Evolutionary conservation across 2,797 vertebrate species (phyloP), one percentile per base, ranked within the genome.

Genomic region (Erithacus rubecula): DNA sequence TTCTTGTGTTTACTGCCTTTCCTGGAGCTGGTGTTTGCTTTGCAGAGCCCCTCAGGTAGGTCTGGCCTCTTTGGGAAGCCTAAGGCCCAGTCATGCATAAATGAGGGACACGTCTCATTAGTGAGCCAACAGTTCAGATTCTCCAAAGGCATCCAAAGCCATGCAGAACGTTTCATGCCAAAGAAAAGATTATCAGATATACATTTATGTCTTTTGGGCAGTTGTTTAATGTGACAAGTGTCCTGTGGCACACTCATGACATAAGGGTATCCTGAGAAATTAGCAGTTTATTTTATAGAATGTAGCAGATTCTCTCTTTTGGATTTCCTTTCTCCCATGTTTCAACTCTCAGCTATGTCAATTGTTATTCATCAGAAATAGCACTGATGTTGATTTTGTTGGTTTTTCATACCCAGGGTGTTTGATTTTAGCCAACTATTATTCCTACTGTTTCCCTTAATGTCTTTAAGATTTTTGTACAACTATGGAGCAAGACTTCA

Each of bases 1-100:
- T 88, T 90, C 74, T 13, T 1, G 0, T 93, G 82, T 83, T 94
- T 91, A 88, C 82, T 89, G 84, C 79, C 76, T 86, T 63, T 34
- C 24, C 70, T 83, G 92, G 36, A 81, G 72, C 76, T 83, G 62
- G 5, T 83, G 76, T 93, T 95, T 88, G 87, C 83, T 91, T 88
- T 96, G 76, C 82, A 85, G 75, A 89, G 92, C 72, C 79, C 51
- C 47, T 20, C 91, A 83, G 89, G 90, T 71, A 55, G 44, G 22
- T 92, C 77, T 41, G 68, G 39, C 62, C 53, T 60, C 83, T 58
- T 20, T 23, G 43, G 71, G 75, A 78, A 80, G 23, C 30, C 71
- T 69, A 16, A 13, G 30, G n/a, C 36, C 46, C 49, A 94, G 65
- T 44, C 69, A 30, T 29, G 65, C 6, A 0, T 69, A 23, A 83